These are phyloP conservation scores for Buceros bicornis DNA, from an alignment of 2,797 vertebrate species.

Conservation along the genomic window DNA sequence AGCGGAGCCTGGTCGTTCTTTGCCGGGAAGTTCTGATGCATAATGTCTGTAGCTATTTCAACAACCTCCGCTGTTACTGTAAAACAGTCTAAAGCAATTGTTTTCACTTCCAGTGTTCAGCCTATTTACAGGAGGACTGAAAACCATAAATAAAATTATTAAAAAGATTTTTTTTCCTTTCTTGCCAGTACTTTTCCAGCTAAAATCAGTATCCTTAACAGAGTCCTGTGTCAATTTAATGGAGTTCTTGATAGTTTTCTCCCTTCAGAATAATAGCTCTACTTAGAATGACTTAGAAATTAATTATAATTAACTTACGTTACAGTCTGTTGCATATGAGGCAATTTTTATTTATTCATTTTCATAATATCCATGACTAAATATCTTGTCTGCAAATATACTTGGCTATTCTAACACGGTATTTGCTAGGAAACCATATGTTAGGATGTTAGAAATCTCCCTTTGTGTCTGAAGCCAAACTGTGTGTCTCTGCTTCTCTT, in stretches of 20 bases:
- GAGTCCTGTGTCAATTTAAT: neutral
- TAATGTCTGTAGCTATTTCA: neutral
- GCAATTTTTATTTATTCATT: neutral
- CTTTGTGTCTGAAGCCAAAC: constrained; percentile 36
- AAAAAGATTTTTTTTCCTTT: neutral
- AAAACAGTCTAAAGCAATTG: neutral
- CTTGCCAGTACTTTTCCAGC: neutral
- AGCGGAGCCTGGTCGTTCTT: neutral
- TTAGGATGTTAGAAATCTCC: neutral
- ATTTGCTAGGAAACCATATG: neutral
- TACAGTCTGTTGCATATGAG: neutral
- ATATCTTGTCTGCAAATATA: neutral
- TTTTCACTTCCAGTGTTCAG: neutral
- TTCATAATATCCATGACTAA: neutral
- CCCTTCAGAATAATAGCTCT: neutral
- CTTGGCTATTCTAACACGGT: neutral
- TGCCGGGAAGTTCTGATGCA: neutral
- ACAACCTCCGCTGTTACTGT: neutral
- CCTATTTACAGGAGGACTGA: neutral
- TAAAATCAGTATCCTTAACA: neutral
- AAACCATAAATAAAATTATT: neutral
- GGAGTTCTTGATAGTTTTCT: neutral
- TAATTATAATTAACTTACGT: neutral
- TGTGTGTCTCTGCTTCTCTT: neutral
- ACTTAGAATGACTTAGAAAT: neutral